Percentiles rank a stretch among this genome's conserved stretches.
These are phyloP conservation scores for Dasysyrphus tricinctus DNA, from an alignment of 2,888 invertebrate species.

Conservation along the genomic window DNA sequence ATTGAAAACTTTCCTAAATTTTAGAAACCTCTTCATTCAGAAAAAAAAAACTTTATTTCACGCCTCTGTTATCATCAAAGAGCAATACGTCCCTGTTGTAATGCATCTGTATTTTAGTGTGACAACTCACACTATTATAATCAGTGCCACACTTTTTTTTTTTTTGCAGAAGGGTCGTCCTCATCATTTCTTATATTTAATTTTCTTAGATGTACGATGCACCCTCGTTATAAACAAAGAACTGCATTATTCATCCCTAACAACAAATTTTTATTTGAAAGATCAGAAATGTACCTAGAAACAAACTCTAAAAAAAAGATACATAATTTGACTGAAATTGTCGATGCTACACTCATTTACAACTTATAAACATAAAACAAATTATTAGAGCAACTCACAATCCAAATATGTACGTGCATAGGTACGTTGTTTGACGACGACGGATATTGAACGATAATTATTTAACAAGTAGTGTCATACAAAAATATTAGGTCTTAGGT, in stretches of 20 bases:
- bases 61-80: neutral
- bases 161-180: neutral
- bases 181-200: neutral
- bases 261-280: neutral
- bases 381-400: too few relatives aligned
- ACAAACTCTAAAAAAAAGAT: neutral
- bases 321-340: too few relatives aligned
- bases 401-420: neutral
- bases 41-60: neutral
- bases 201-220: neutral
- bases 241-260: neutral
- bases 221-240: neutral
- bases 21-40: too few relatives aligned
- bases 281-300: neutral
- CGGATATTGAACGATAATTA: neutral
- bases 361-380: neutral
- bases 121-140: neutral
- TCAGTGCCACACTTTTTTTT: neutral
- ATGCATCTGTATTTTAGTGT: neutral
- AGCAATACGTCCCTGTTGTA: neutral
- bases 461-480: conserved; percentile 1
- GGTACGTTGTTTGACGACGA: too few relatives aligned
- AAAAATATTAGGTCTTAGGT: neutral
- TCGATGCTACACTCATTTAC: neutral
- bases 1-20: too few relatives aligned